Evolutionary conservation across 1,140 invertebrate species (phyloP), one percentile per base, ranked within the genome.

Genomic region (Bombus waltoni): DNA sequence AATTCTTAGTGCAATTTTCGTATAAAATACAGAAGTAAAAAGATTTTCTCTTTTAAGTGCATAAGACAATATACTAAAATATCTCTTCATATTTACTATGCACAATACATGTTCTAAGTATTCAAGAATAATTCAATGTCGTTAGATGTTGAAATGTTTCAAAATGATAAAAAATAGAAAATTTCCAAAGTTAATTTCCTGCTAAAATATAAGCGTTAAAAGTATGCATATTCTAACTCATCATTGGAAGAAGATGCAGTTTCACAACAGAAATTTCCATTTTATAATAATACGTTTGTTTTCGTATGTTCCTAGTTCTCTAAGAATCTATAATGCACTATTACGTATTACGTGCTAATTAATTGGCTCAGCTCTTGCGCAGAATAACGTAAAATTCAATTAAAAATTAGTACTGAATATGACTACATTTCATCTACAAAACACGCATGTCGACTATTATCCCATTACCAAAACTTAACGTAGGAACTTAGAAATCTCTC

Each of bases 381-480:
- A 81, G 42, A 47, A 80, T 70, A 80, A 72, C 47, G 13, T 62
- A 28, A 75, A 82, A 70, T 38, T 80, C 32, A 72, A 47, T 38
- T 44, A 77, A 53, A 78, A 77, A 78, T 40, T 83, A 83, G 62
- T 57, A 83, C 4, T 68, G 44, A 77, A 76, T 35, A 44, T 68
- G 62, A 68, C 44, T 83, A 71, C 72, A 32, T 71, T 77, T 59
- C 25, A 42, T 73, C 35, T 83, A 75, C 22, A 79, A 66, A 83
- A 44, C 47, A 73, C 57, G 22, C 72, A 53, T 22, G 47, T 53
- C 44, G 66, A 80, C 78, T 59, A 47, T 57, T 57, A 88, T 75
- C 71, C 44, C 25, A 44, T 62, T 85, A 89, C 79, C 75, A 89
- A n/a, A 81, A 88, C 83, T 89, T 83, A 80, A 88, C 62, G 87